These are phyloP conservation scores for Ascaphus truei DNA, from an alignment of 2,113 vertebrate species.

Conservation along the genomic window DNA sequence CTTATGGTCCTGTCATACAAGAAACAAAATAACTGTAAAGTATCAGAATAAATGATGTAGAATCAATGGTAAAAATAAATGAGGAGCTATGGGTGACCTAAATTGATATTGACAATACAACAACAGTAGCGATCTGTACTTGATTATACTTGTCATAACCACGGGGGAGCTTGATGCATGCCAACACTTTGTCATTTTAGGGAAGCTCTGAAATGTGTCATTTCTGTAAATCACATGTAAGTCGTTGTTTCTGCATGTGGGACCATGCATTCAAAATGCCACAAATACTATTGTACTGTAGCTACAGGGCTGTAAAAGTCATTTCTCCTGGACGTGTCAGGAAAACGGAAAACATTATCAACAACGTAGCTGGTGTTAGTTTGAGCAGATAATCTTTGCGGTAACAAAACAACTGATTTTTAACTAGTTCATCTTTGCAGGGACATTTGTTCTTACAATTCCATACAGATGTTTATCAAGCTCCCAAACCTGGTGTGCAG, in stretches of 20 bases:
- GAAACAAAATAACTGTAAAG: constrained; percentile 44
- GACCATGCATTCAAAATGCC: constrained; percentile 28
- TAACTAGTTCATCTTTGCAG: not conserved
- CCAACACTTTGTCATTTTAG: constrained; percentile 34
- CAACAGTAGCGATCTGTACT: constrained; percentile 27
- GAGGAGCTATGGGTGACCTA: constrained; percentile 36
- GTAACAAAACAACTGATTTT: constrained; percentile 22
- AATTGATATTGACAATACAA: constrained; percentile 44
- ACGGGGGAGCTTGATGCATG: constrained; percentile 16
- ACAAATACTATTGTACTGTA: constrained; percentile 41
- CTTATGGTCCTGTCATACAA: constrained; percentile 45
- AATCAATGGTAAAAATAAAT: constrained; percentile 49
- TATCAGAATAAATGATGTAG: constrained; percentile 38
- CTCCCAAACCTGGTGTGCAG: too few relatives aligned
- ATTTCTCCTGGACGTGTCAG: constrained; percentile 31
- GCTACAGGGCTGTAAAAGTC: constrained; percentile 31
- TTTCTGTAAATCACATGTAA: not conserved
- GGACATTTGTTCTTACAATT: not conserved
- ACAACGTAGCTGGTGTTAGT: constrained; percentile 23
- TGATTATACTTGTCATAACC: constrained; percentile 28
- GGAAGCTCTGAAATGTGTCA: constrained; percentile 32
- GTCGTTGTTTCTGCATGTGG: constrained; percentile 30
- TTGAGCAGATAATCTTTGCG: not conserved
- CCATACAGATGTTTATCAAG: too few relatives aligned
- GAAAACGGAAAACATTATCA: constrained; percentile 32